A percentile compares a stretch with the other conserved stretches of the same genome.
Conservation (phyloP, 1,140 invertebrate species). For the Paramacrobiotus metropolitanus region DNA sequence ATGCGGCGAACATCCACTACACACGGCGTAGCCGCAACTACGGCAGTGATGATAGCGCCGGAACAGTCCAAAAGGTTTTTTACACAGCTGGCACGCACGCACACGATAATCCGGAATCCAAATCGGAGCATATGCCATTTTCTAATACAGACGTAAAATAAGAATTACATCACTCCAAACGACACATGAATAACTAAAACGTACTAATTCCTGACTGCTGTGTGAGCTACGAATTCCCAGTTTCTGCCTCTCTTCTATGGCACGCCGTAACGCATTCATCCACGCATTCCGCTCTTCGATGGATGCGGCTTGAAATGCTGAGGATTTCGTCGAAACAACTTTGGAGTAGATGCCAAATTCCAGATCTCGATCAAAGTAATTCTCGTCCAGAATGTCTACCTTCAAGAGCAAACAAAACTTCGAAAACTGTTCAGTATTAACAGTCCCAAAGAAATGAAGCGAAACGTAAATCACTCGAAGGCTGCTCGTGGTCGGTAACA, state of each 20-base stretch:
- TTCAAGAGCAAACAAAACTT: neutral
- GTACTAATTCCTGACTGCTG: too few relatives aligned
- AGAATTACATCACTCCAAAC: too few relatives aligned
- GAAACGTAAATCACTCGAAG: neutral
- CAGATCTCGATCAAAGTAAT: slow-evolving; percentile 1
- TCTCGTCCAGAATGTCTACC: neutral
- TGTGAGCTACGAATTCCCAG: too few relatives aligned
- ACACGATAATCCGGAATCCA: slow-evolving; percentile 3
- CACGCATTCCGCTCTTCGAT: neutral
- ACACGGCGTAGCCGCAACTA: slow-evolving; percentile 56
- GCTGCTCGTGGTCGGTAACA: too few relatives aligned
- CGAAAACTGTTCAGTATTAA: too few relatives aligned
- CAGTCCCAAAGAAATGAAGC: too few relatives aligned
- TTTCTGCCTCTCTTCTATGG: neutral
- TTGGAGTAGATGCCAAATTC: neutral
- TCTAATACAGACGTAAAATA: too few relatives aligned
- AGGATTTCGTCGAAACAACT: neutral
- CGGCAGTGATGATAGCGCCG: slow-evolving; percentile 64
- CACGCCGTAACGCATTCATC: neutral
- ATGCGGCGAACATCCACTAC: slow-evolving; percentile 47
- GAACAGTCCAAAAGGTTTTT: slow-evolving; percentile 25
- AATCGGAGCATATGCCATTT: neutral
- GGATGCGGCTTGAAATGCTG: neutral
- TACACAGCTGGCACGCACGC: neutral
- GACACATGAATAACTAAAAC: too few relatives aligned